Base-by-base conservation (phyloP, 2,113 vertebrate species). In the Xenopus laevis region DNA sequence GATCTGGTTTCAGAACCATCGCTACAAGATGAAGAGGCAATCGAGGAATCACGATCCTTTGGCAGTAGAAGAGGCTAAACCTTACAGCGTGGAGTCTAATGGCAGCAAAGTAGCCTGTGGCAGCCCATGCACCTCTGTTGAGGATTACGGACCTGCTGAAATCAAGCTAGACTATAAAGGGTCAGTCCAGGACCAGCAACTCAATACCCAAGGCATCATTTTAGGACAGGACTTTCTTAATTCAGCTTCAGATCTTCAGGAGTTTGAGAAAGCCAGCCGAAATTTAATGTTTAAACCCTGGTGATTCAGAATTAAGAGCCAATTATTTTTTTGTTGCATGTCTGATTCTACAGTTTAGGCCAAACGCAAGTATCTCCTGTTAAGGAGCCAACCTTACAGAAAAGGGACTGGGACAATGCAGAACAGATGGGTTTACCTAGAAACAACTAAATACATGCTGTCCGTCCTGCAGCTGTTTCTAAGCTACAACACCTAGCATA, bases 1-100 rank as follows among this genome's bases (percentile, higher is more conserved):
- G 81, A 99, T 99, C 85, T 99, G 97, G 97, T 99, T 99, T 84
- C 97, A 99, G 85, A 99, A 99, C 70, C 97, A 99, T 84, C 95
- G 97, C 79, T 99, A 99, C 83, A 82, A 82, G 68, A 78, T 80
- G 77, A 82, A 82, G 68, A 78, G 76, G 47, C 81, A 80, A 33
- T 47, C 68, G 30, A 79, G 71, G 52, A 76, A 57, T 15, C 12
- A 20, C 44, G 67, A 70, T 21, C 27, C 20, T 64, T 30, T 64
- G 0, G 33, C n/a, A 1, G 74, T 64, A 40, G 74, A 64, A 55
- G 73, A 68, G 11, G 12, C 45, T 40, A 75, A 68, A 20, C 16
- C 65, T 2, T 75, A 55, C 73, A 70, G 66, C 10, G 47, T 70
- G 33, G 74, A 70, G 46, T 70, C 66, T 18, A 63, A 73, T 6